Evolutionary conservation across 1,140 invertebrate species (phyloP).

Genomic region (Cydia splendana): DNA sequence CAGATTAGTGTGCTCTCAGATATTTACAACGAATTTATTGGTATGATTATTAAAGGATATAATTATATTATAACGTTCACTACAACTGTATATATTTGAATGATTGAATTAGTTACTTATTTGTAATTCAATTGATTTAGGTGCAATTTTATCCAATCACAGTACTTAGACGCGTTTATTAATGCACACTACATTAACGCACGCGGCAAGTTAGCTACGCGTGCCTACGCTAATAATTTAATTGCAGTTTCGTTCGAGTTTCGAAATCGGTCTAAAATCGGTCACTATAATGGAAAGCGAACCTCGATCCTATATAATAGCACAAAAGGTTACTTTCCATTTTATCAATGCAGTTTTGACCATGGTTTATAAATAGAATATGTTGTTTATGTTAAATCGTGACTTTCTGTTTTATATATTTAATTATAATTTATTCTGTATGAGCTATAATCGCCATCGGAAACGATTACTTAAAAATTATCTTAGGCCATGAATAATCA

Average conservation of each 20-base stretch:
- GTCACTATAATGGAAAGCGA: slow-evolving; percentile 14
- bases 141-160: no score
- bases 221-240: neutral
- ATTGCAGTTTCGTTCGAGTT: neutral
- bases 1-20: no score
- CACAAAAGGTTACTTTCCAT: slow-evolving; percentile 23
- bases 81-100: no score
- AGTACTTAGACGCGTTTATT: no score
- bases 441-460: neutral
- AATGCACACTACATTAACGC: no score
- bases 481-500: neutral
- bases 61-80: no score
- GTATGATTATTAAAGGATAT: no score
- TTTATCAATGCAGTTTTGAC: neutral
- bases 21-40: no score
- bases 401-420: neutral
- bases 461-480: neutral
- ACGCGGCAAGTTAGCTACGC: no score
- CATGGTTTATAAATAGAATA: slow-evolving; percentile 16
- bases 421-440: neutral
- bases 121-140: no score
- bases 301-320: neutral
- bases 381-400: slow-evolving; percentile 20
- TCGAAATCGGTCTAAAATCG: neutral
- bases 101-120: no score